Evolutionary conservation across 2,113 vertebrate species (phyloP), one percentile per base, ranked within the genome.

Genomic region (Chaenogobius annularis): DNA sequence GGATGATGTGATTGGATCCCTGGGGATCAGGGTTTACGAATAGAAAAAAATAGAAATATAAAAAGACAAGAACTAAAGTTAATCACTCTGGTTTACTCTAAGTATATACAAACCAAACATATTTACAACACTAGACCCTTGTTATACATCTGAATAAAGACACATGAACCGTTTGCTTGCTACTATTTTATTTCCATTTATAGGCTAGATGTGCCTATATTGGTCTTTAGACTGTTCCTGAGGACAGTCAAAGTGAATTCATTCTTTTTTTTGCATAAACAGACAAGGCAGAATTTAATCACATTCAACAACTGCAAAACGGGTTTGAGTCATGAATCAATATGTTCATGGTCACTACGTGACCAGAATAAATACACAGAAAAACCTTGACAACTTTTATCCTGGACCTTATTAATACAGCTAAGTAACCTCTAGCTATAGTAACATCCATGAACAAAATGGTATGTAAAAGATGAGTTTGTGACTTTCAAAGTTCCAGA

Each of bases 381-480:
- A 80, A 40, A 78, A 91, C 74, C 87, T 88, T 37, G 86, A 87
- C 82, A 91, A 88, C 83, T 83, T 86, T 88, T 65, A 88, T 87
- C 90, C 85, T 89, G 82, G 88, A 93, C 80, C 87, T 86, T 75
- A 81, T 31, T 31, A 78, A 63, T 77, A 80, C 86, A 82, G 80
- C 70, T 79, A 35, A 85, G 85, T 90, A 86, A 87, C 83, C 79
- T 68, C 26, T 80, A 23, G 50, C 50, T 3, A 74, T 85, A 75
- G 4, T 76, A 84, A 91, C 87, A 86, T 80, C 77, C 81, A 80
- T 72, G 82, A 93, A 91, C 93, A 91, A 92, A 92, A 93, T 13
- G 0, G 81, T 48, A 54, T 72, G 71, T 81, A 90, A 90, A 93
- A 92, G 70, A 75, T 68, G 56, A 84, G 52, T 75, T 87, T 81